Evolutionary conservation across 1,140 invertebrate genomes (phyloP).

Genomic region (Pseudomyrmex pallidus): DNA sequence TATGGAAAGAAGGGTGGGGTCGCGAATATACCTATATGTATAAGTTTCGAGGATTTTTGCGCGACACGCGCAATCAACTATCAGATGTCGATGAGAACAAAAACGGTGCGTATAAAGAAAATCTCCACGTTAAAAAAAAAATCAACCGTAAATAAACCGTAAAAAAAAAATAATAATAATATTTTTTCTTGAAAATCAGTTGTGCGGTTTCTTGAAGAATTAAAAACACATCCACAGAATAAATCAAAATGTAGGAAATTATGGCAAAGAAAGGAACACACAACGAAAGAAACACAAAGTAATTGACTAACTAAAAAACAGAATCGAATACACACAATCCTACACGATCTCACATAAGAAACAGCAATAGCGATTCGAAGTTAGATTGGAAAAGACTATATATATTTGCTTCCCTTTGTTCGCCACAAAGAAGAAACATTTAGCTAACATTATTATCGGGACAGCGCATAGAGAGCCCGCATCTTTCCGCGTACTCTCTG

Average conservation of each 20-base stretch:
- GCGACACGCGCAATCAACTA: neutral
- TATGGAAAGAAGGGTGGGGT: neutral
- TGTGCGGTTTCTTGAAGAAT: neutral
- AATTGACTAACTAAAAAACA: neutral
- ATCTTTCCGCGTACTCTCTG: slow-evolving; percentile 52
- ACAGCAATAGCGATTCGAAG: neutral
- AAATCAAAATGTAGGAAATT: neutral
- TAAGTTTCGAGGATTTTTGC: neutral
- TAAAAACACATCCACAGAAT: neutral
- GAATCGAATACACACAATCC: neutral
- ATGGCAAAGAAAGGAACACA: no score
- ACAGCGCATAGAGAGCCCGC: slow-evolving; percentile 35
- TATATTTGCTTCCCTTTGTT: slow-evolving; percentile 20
- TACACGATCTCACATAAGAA: neutral
- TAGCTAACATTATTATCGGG: slow-evolving; percentile 38
- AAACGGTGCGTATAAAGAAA: neutral
- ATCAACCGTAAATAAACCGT: no score
- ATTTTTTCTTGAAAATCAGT: neutral
- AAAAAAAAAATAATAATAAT: no score
- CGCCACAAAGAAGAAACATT: slow-evolving; percentile 19
- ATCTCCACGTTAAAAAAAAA: neutral
- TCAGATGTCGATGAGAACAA: neutral
- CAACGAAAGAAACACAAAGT: neutral
- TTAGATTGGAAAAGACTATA: neutral
- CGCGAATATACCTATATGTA: neutral